Evolutionary conservation across 2,797 vertebrate genomes (phyloP).

Genomic region (Heliangelus exortis): DNA sequence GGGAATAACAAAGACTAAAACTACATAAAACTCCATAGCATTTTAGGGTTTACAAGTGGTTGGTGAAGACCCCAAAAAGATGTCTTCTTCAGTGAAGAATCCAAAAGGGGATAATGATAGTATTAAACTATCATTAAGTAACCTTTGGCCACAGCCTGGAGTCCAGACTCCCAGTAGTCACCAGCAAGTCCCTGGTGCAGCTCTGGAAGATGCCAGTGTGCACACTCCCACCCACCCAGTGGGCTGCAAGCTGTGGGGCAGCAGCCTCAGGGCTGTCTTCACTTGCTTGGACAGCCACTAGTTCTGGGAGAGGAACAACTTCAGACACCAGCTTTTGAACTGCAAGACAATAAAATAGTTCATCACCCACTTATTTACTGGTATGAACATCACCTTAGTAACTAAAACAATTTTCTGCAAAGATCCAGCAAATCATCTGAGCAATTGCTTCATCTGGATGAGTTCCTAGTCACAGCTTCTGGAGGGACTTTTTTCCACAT

Average conservation of each 20-base stretch:
- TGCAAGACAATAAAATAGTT: not conserved
- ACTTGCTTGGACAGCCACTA: not conserved
- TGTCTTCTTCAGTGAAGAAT: not conserved
- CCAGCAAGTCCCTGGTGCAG: not conserved
- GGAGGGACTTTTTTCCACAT: not conserved
- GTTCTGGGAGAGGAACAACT: not conserved
- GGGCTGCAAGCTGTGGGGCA: not conserved
- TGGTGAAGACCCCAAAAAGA: not conserved
- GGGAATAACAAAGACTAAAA: not conserved
- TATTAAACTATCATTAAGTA: not conserved
- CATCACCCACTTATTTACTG: not conserved
- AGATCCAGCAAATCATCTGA: not conserved
- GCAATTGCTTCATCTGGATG: not conserved
- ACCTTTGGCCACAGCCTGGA: fast-evolving
- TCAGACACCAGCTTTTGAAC: not conserved
- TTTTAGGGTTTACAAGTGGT: not conserved
- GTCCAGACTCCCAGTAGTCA: fast-evolving
- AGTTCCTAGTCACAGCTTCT: not conserved
- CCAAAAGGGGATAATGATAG: not conserved
- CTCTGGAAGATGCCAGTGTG: not conserved
- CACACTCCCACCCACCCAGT: fast-evolving
- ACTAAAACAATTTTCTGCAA: not conserved
- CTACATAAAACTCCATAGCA: fast-evolving
- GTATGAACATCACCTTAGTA: not conserved
- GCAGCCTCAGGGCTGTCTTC: not conserved